Evolutionary conservation across 2,113 vertebrate genomes (phyloP), one percentile per base, ranked within the genome.

Genomic region (Microcebus tavaratra): DNA sequence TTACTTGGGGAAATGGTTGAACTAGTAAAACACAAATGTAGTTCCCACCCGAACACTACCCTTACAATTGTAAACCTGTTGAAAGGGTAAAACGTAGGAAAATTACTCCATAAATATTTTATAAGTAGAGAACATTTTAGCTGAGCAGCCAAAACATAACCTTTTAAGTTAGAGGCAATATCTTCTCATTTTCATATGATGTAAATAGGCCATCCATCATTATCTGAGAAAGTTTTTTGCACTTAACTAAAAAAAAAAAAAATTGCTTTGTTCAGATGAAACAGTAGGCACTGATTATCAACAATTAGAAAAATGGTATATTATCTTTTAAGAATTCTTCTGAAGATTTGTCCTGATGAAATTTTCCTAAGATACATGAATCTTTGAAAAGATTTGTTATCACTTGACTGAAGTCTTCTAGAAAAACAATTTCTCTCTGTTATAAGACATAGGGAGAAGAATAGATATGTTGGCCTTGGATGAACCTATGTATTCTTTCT

Each of bases 31-130:
- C 81, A 88, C 11, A 83, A 82, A 94, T n/a, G 57, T 72, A 70
- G 17, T 67, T 53, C 12, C 65, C 81, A 75, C 12, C 8, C 3
- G 79, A 68, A 90, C 39, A 84, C 7, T 68, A 55, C 2, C 3
- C 11, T 95, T 88, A 67, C 2, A 31, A 72, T 31, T n/a, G 29
- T n/a, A 83, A 87, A 72, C 48, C n/a, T 94, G 36, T 92, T 75
- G 55, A 90, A 94, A 94, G 70, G 63, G 17, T 3, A 85, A 93
- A 96, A 82, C 39, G 34, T 42, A 72, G 61, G 81, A 97, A 97
- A 92, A 73, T 82, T 94, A 84, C 61, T 79, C 59, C 53, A 95
- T 95, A 85, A 88, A 98, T 96, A 96, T 97, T 98, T 96, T 84
- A 97, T 82, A 95, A 72, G 65, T 57, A 75, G 27, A 91, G 82